A percentile compares a stretch with the other conserved stretches of the same genome.
These are phyloP conservation scores for Huso huso DNA, from an alignment of 2,797 vertebrate species.

Conservation along the genomic window DNA sequence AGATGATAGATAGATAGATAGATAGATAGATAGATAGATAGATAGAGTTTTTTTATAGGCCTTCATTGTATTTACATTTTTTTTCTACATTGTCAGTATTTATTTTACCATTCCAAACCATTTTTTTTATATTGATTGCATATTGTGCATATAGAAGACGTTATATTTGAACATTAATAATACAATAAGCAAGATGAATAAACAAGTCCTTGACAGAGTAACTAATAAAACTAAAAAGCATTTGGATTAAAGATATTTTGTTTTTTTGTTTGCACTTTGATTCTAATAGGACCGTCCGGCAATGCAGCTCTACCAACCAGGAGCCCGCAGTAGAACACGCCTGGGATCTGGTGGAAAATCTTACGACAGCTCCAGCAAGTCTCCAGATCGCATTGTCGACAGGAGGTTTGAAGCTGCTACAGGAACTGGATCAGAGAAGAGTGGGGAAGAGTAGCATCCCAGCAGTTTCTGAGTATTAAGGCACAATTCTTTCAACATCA, in stretches of 20 bases:
- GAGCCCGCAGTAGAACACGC: slow-evolving; percentile 71
- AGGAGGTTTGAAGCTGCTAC: slow-evolving; percentile 60
- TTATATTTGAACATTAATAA: too few species aligned
- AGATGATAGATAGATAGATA: too few species aligned
- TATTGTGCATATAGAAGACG: too few species aligned
- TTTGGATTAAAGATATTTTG: not conserved
- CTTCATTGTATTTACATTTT: too few species aligned
- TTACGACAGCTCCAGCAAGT: slow-evolving; percentile 57
- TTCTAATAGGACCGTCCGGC: slow-evolving; percentile 76
- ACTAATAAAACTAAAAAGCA: too few species aligned
- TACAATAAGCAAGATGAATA: too few species aligned
- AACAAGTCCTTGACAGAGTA: too few species aligned
- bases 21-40: too few species aligned
- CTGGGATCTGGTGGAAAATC: slow-evolving; percentile 65
- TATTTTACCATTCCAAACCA: too few species aligned
- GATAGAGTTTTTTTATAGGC: too few species aligned
- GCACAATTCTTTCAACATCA: not conserved
- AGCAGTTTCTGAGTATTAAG: not conserved
- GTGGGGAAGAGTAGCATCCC: slow-evolving; percentile 55
- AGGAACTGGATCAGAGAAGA: slow-evolving; percentile 65
- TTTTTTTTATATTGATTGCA: too few species aligned
- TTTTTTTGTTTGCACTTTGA: slow-evolving; percentile 40
- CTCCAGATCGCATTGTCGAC: slow-evolving; percentile 58
- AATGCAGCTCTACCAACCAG: slow-evolving; percentile 90
- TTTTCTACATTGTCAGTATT: too few species aligned